A percentile compares a stretch with the other conserved stretches of the same genome.
Conservation (phyloP, 1,140 invertebrate species). For the Melipona quadrifasciata region DNA sequence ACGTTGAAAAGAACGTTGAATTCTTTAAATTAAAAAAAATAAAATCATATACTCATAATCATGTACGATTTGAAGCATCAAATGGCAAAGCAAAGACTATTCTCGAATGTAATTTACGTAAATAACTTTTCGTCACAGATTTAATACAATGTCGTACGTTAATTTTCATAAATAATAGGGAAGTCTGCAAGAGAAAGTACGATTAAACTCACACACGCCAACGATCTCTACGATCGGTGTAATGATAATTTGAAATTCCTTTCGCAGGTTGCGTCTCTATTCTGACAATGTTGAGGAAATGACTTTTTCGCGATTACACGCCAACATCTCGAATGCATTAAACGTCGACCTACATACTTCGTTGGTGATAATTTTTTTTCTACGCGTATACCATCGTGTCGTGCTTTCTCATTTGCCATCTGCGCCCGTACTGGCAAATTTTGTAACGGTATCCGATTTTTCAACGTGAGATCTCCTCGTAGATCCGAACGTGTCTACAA, state of each 20-base stretch:
- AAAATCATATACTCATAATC: no score
- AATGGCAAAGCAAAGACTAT: no score
- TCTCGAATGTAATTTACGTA: no score
- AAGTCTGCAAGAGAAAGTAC: not conserved
- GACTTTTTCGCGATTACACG: not conserved
- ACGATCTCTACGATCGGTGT: not conserved
- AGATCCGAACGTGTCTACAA: conserved; percentile 82
- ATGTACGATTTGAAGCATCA: no score
- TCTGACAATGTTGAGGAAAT: not conserved
- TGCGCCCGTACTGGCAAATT: conserved; percentile 18
- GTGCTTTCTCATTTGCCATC: conserved; percentile 28
- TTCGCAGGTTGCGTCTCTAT: not conserved
- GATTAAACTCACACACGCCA: not conserved
- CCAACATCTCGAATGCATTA: not conserved
- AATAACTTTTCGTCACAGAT: no score
- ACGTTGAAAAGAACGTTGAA: no score
- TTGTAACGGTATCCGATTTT: conserved; percentile 45
- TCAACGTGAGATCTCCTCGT: conserved; percentile 15
- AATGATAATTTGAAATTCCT: not conserved
- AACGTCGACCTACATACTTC: not conserved
- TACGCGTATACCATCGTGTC: not conserved
- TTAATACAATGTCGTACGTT: not conserved
- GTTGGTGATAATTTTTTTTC: not conserved
- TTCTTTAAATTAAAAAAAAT: no score
- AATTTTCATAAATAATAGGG: not conserved